Base-by-base conservation (phyloP, 1,140 invertebrate genomes). In the Xylocopa sonorina region DNA sequence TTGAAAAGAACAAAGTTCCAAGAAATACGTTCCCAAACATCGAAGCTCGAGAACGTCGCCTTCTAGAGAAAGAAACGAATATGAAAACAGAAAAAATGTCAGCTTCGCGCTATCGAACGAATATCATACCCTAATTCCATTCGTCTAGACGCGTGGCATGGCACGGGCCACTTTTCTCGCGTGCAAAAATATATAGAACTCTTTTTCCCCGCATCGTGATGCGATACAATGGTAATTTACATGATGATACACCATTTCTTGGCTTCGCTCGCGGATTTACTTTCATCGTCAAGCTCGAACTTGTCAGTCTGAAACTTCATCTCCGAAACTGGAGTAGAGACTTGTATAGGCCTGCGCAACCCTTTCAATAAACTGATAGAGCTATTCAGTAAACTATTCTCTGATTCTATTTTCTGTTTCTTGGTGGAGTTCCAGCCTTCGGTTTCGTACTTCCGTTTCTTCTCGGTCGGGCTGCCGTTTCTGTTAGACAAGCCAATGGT, bases 201-300 rank as follows among this genome's bases (percentile, higher is more conserved):
- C 24, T 68, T 5, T n/a, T 43, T 63, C 24, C 16, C 46, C 60
- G 6, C 2, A 78, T 78, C 14, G n/a, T 34, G 24, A 53, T 21
- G 34, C 18, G n/a, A 53, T 71, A 57, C 32, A 32, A 21, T 21
- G 41, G 18, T 66, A 58, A 41, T 87, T 90, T 90, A 91, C 90
- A 91, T 91, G 72, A 91, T 81, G 48, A 80, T 29, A 82, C 90
- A 91, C 90, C 90, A 91, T 75, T 90, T 87, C 71, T 89, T 82
- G 78, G 78, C 66, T 18, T 84, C 85, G 38, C 62, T 84, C 0
- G 27, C 9, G 16, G 60, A 27, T 55, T 73, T 64, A 29, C 27
- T 57, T 7, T 16, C 68, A 10, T 82, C 73, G 18, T 83, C 71
- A 62, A 85, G 53, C 60, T 87, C 73, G 75, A 86, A 80, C 51